These are phyloP conservation scores for Myotis planiceps DNA, from an alignment of 2,797 vertebrate genomes.

Conservation along the genomic window DNA sequence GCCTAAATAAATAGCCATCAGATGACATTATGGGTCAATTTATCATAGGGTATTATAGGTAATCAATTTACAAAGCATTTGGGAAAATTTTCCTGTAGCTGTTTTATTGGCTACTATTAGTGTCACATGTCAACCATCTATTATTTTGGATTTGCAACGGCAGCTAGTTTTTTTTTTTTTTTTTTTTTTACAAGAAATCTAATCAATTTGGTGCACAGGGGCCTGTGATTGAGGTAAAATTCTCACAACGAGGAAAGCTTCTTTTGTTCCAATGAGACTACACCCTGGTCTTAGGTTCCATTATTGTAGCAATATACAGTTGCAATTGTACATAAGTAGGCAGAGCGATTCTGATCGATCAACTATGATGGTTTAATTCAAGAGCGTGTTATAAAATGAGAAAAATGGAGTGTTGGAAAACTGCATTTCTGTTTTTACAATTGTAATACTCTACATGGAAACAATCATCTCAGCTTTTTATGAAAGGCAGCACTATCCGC, in stretches of 20 bases:
- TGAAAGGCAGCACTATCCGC: slow-evolving; percentile 30
- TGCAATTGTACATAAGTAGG: background rate
- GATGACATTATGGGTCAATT: slow-evolving; percentile 78
- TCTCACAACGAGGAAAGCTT: slow-evolving; percentile 48
- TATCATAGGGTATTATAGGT: slow-evolving; percentile 75
- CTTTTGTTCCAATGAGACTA: slow-evolving; percentile 38
- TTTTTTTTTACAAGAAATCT: slow-evolving; percentile 68
- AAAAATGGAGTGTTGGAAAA: slow-evolving; percentile 49
- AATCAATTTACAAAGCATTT: slow-evolving; percentile 80
- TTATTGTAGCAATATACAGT: background rate
- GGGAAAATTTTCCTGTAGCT: slow-evolving; percentile 75
- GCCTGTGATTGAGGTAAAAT: slow-evolving; percentile 70
- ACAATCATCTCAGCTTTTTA: slow-evolving; percentile 50
- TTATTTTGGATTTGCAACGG: slow-evolving; percentile 82
- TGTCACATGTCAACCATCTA: slow-evolving; percentile 76
- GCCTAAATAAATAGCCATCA: slow-evolving; percentile 82
- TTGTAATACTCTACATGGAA: slow-evolving; percentile 56
- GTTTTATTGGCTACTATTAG: slow-evolving; percentile 75
- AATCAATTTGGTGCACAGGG: slow-evolving; percentile 69
- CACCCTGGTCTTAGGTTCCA: slow-evolving; percentile 30
- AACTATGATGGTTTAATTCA: slow-evolving; percentile 53
- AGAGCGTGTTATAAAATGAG: slow-evolving; percentile 50
- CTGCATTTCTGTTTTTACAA: background rate
- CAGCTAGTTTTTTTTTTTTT: slow-evolving; percentile 54
- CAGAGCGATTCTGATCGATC: background rate